Evolutionary conservation across 2,888 invertebrate genomes (phyloP), one percentile per base, ranked within the genome.

Genomic region (Drosophila paranaensis): DNA sequence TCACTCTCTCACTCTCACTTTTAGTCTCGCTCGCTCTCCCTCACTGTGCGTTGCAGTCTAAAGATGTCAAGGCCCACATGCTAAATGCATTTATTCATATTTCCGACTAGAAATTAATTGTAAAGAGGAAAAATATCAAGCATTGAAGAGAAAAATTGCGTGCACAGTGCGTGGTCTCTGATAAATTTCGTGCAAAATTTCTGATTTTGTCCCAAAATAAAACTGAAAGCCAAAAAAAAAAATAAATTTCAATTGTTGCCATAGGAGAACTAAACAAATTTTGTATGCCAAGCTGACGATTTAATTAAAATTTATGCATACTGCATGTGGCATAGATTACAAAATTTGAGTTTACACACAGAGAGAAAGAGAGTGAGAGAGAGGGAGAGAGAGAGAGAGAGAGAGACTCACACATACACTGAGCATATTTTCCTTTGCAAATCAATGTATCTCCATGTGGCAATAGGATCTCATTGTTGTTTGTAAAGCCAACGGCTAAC

Each of bases 221-320:
- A 65, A 48, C 16, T 43, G 11, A 43, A 20, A 20, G 20, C 14
- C 6, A n/a, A 57, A 13, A 60, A 56, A 50, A 58, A 42, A 55
- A 55, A 65, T 60, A 63, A 61, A 71, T 68, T 58, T 73, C 50
- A 78, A 68, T 75, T 69, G 48, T 40, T 62, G n/a, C 25, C 33
- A 33, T 40, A 33, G 10, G 6, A 45, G 43, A 57, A 43, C 35
- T 27, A 51, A 46, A 55, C 71, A 48, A 69, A 53, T 39, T 48
- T 54, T 35, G 39, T 53, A 42, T 57, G 45, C 39, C 43, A 16
- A 20, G 54, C 30, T 60, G 43, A 50, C 61, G 37, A 63, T 78
- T 84, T 81, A 84, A 84, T 84, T 84, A 86, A 83, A 83, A 84
- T 84, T 81, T 83, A 83, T 88, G 74, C 74, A 74, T 71, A 70